Evolutionary conservation across 2,797 vertebrate species (phyloP).

Genomic region (Anguilla anguilla): DNA sequence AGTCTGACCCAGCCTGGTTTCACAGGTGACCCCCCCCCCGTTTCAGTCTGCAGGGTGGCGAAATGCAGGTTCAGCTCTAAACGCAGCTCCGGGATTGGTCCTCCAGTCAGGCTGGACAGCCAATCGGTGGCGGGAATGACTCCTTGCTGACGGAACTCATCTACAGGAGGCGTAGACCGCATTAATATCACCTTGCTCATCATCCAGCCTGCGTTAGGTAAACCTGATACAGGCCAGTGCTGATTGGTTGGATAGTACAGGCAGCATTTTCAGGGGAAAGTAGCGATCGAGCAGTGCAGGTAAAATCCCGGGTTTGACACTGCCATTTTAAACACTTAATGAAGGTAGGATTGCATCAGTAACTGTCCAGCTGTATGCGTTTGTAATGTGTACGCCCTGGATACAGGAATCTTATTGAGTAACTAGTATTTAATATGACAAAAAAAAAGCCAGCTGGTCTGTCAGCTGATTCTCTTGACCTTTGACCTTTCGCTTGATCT

Average conservation of each 20-base stretch:
- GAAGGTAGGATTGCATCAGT: neutral
- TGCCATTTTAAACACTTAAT: neutral
- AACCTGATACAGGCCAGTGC: neutral
- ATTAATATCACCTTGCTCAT: slow-evolving; percentile 14
- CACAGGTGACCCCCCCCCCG: neutral
- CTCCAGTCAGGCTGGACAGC: slow-evolving; percentile 35
- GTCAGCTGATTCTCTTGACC: neutral
- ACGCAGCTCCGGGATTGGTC: slow-evolving; percentile 38
- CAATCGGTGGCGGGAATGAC: slow-evolving; percentile 40
- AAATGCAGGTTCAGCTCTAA: slow-evolving; percentile 24
- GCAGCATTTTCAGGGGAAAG: neutral
- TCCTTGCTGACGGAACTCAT: slow-evolving; percentile 41
- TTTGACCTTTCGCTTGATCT: neutral
- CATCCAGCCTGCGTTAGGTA: neutral
- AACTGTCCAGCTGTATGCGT: neutral
- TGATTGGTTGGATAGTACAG: neutral
- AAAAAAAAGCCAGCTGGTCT: neutral
- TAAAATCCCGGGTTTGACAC: neutral
- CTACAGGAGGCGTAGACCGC: slow-evolving; percentile 34
- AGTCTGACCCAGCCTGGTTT: neutral
- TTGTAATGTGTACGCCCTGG: neutral
- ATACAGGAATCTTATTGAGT: neutral
- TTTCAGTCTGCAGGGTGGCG: slow-evolving; percentile 3
- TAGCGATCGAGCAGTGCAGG: neutral
- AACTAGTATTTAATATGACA: neutral